phyloP scores from a whole-genome alignment of 2,113 vertebrate genomes.

The Paraplagusia blochii region DNA sequence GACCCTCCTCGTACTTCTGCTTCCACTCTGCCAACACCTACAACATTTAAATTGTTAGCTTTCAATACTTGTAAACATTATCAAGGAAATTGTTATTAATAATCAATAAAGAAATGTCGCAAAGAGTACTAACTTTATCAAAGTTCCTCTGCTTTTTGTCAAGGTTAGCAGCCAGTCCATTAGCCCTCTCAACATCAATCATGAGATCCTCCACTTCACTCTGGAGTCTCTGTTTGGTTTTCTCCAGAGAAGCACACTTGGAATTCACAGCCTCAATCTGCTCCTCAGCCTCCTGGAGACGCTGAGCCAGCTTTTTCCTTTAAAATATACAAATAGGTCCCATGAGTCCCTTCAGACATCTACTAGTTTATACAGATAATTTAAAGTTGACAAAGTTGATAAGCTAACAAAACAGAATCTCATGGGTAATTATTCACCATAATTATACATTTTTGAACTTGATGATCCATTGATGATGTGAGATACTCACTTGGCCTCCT shows the following conservation, averaged over 20 bases:
- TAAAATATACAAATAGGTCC: not conserved
- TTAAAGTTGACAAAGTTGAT: no score
- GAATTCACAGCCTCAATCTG: conserved; percentile 63
- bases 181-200: conserved; percentile 65
- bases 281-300: conserved; percentile 60
- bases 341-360: not conserved
- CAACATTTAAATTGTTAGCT: not conserved
- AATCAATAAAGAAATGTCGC: not conserved
- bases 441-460: not conserved
- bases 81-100: not conserved
- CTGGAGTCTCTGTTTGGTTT: conserved; percentile 64
- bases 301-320: conserved; percentile 53
- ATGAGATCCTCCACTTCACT: conserved; percentile 68
- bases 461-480: conserved; percentile 1
- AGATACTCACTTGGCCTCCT: conserved; percentile 81
- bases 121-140: conserved; percentile 43
- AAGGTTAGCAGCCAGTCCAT: conserved; percentile 55
- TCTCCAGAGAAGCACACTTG: conserved; percentile 65
- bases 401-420: no score
- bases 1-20: conserved; percentile 59
- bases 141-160: conserved; percentile 67
- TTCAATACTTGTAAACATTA: not conserved
- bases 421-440: not conserved
- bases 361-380: not conserved
- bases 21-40: conserved; percentile 62